Conservation (phyloP, 2,113 vertebrate species). For the Eolophus roseicapilla region DNA sequence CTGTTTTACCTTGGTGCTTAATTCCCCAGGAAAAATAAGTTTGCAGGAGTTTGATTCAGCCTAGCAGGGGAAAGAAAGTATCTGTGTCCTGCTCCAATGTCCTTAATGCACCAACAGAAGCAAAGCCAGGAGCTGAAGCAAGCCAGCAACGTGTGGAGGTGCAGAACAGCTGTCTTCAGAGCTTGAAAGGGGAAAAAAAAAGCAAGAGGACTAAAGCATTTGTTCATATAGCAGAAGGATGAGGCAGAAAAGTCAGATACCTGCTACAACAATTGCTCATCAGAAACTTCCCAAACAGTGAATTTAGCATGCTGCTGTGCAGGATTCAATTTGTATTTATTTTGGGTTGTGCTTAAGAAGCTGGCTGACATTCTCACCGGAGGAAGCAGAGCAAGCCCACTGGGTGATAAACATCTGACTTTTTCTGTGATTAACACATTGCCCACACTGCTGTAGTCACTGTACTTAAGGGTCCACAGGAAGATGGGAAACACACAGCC, state of each 20-base stretch:
- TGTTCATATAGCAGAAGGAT: not conserved
- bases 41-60: not conserved
- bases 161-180: not conserved
- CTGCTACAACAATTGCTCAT: not conserved
- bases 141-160: rapidly evolving
- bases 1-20: not conserved
- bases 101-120: not conserved
- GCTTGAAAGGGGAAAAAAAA: not conserved
- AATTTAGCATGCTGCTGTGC: not conserved
- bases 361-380: not conserved
- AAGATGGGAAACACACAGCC: not conserved
- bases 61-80: not conserved
- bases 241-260: not conserved
- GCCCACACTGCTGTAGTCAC: not conserved
- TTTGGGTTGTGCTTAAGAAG: not conserved
- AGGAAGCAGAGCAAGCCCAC: not conserved
- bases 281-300: rapidly evolving
- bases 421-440: not conserved
- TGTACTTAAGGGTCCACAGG: not conserved
- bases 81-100: rapidly evolving
- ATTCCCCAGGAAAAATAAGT: not conserved
- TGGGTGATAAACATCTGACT: not conserved
- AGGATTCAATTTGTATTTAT: not conserved
- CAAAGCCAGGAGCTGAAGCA: not conserved
- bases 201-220: not conserved